Base-by-base conservation (phyloP, 2,888 invertebrate species). In the Eupithecia vulgata region DNA sequence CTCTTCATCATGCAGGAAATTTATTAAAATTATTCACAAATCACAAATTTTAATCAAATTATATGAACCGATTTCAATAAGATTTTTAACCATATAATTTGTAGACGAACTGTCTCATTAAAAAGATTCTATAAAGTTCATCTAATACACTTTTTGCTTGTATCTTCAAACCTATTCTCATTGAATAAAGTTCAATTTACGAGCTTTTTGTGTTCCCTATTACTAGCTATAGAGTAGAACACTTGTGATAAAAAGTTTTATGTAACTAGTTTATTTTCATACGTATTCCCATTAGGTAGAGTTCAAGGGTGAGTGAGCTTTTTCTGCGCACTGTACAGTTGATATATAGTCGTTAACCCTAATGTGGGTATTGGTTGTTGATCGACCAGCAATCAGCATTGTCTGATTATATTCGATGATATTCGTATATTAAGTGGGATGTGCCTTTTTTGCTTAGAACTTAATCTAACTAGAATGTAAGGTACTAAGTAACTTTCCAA, bases 341-440 rank as follows among this genome's bases (percentile, higher is more conserved):
- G n/a, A 62, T 13, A 52, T 25, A 45, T 74, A 81, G 82, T 84
- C 82, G 81, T 81, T 83, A 81, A 81, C 81, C 82, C 80, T 77
- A 67, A 75, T 84, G 80, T 74, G 75, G 69, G 75, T 76, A 72
- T 77, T 78, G 75, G 76, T 77, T 81, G 79, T 81, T 81, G 72
- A 80, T 83, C 30, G 30, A 30, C 30, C 57, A 13, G 35, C 78
- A 76, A 30, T 4, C 57, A 13, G 35, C 78, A 76, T 78, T 79
- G 74, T 73, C 77, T 84, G 82, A 86, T 86, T 86, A 86, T 72
- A 76, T 77, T 75, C 80, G 83, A 86, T 86, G 86, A 86, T 85
- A 85, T 86, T 85, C 85, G 84, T 82, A 84, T 70, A 69, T 72
- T 66, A 69, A 67, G 61, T 69, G 64, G 62, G 8, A 62, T 66